phyloP scores from a whole-genome alignment of 2,888 invertebrate species.

The Lasioglossum malachurum region DNA sequence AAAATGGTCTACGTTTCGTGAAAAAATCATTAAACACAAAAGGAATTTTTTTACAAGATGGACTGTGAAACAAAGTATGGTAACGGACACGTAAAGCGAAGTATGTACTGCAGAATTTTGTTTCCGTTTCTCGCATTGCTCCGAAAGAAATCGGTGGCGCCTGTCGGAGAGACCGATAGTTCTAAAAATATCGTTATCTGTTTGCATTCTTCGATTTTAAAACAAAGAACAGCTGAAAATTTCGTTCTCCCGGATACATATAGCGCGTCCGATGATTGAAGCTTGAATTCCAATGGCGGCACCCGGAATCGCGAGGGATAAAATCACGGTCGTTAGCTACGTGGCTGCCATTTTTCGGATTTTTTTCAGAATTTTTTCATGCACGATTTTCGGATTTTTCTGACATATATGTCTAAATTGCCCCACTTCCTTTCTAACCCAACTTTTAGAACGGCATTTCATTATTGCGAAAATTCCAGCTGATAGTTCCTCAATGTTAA shows the following conservation, averaged over 20 bases:
- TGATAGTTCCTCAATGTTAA: not conserved
- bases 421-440: not conserved
- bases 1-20: not conserved
- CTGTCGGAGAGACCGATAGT: slow-evolving; percentile 31
- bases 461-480: not conserved
- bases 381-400: not conserved
- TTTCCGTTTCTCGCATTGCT: not conserved
- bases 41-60: not conserved
- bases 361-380: not conserved
- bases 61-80: not conserved
- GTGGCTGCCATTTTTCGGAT: not conserved
- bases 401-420: not conserved
- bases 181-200: slow-evolving; percentile 51
- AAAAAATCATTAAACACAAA: not conserved
- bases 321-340: slow-evolving; percentile 32
- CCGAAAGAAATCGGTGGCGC: slow-evolving; percentile 18
- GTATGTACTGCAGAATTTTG: not conserved
- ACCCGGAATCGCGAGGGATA: slow-evolving; percentile 44
- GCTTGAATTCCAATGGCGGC: slow-evolving; percentile 39
- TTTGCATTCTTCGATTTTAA: slow-evolving; percentile 48
- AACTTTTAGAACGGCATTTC: too few species aligned
- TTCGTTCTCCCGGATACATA: slow-evolving; percentile 42
- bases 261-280: slow-evolving; percentile 50
- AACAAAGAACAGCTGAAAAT: slow-evolving; percentile 57
- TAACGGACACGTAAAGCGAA: not conserved